These are phyloP conservation scores for Budorcas taxicolor DNA, from an alignment of 2,113 vertebrate genomes.

Conservation along the genomic window DNA sequence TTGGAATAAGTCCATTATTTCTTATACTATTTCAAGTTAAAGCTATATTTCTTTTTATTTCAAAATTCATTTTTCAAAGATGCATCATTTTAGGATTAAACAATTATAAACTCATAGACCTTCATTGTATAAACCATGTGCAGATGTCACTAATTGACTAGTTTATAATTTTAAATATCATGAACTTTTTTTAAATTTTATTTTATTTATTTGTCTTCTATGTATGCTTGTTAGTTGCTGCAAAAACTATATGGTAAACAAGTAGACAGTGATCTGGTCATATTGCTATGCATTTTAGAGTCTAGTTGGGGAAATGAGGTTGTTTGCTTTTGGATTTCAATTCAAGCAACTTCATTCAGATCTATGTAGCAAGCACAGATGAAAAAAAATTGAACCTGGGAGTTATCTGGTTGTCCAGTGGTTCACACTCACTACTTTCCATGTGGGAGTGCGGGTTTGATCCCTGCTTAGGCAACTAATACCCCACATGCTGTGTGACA, in stretches of 20 bases:
- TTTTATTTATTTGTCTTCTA: background rate
- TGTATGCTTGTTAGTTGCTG: background rate
- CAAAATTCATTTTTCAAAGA: background rate
- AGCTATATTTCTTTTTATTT: background rate
- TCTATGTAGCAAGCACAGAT: background rate
- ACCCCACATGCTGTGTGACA: background rate
- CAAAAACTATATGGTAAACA: background rate
- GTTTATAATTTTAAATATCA: background rate
- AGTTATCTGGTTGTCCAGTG: background rate
- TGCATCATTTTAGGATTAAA: background rate
- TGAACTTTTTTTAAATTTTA: background rate
- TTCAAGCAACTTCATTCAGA: background rate
- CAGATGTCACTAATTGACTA: background rate
- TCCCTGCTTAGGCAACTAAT: background rate
- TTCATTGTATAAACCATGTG: background rate
- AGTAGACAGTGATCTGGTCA: background rate
- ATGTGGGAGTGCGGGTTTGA: fast-evolving
- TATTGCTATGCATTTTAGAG: background rate
- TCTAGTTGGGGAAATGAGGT: background rate
- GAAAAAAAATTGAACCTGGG: background rate
- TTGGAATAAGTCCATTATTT: background rate
- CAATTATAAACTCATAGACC: background rate
- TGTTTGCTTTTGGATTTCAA: background rate
- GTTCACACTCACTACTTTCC: background rate
- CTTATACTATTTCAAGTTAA: background rate